phyloP scores from a whole-genome alignment of 1,140 invertebrate genomes.

The Periplaneta americana region DNA sequence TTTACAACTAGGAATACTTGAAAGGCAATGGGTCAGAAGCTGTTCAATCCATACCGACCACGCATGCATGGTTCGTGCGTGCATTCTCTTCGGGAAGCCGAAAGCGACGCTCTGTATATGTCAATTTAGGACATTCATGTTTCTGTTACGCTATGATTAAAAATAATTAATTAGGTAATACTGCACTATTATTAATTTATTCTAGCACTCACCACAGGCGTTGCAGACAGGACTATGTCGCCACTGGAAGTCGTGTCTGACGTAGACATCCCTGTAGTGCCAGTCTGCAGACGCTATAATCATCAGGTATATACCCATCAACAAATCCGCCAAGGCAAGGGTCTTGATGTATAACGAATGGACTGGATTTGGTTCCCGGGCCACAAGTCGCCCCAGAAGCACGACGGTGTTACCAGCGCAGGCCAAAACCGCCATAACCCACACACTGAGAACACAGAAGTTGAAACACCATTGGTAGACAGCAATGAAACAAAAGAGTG shows the following conservation, averaged over 20 bases:
- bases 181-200: no score
- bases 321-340: conserved; percentile 57
- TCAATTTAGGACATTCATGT: no score
- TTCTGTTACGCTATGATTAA: no score
- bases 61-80: no score
- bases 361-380: conserved; percentile 42
- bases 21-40: no score
- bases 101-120: no score
- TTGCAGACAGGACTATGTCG: conserved; percentile 47
- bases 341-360: conserved; percentile 57
- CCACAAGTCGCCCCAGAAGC: conserved; percentile 46
- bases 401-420: conserved; percentile 57
- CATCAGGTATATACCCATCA: conserved; percentile 64
- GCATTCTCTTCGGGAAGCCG: no score
- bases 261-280: conserved; percentile 51
- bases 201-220: conserved; percentile 40
- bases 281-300: conserved; percentile 56
- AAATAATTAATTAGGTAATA: no score
- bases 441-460: conserved; percentile 47
- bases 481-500: no score
- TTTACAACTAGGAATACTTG: no score
- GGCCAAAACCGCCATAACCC: conserved; percentile 58
- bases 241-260: conserved; percentile 52
- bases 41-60: no score
- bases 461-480: no score